A percentile compares a stretch with the other conserved stretches of the same genome.
These are phyloP conservation scores for Chorisops tibialis DNA, from an alignment of 2,888 invertebrate species.

Conservation along the genomic window DNA sequence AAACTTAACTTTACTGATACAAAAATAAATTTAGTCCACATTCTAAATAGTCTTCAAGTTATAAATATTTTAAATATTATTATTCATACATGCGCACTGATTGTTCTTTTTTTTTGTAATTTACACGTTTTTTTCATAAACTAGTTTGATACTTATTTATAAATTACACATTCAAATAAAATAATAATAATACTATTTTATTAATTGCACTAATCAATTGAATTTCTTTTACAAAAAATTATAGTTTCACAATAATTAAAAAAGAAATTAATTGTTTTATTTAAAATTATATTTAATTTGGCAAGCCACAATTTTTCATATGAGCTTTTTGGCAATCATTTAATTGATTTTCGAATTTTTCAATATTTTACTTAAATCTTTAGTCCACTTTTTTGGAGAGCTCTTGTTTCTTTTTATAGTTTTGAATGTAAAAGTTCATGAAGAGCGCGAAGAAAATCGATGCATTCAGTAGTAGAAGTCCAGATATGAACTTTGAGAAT, in stretches of 20 bases:
- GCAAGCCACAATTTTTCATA: slow-evolving; percentile 16
- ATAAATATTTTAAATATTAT: too few relatives aligned
- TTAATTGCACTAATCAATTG: not conserved
- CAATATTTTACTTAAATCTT: slow-evolving; percentile 17
- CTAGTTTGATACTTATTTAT: slow-evolving; percentile 1
- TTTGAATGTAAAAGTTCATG: slow-evolving; percentile 85
- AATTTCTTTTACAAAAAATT: not conserved
- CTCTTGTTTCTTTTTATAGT: slow-evolving; percentile 59
- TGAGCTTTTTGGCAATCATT: slow-evolving; percentile 8
- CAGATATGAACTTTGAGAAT: slow-evolving; percentile 62
- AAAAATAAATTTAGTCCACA: too few relatives aligned
- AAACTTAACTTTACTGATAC: too few relatives aligned
- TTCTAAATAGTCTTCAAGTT: too few relatives aligned
- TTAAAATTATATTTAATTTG: not conserved
- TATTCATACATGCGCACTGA: too few relatives aligned
- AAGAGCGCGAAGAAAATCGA: slow-evolving; percentile 87
- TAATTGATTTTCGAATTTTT: not conserved
- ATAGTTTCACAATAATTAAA: not conserved
- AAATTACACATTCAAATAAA: slow-evolving; percentile 13
- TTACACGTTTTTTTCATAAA: too few relatives aligned
- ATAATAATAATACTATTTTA: slow-evolving; percentile 23
- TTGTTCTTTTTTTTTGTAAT: too few relatives aligned
- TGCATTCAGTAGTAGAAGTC: slow-evolving; percentile 72
- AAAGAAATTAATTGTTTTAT: slow-evolving; percentile 13
- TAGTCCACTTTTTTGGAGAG: slow-evolving; percentile 29